Percentiles rank a stretch among this genome's conserved stretches.
These are phyloP conservation scores for Garra rufa DNA, from an alignment of 2,113 vertebrate genomes.

Conservation along the genomic window DNA sequence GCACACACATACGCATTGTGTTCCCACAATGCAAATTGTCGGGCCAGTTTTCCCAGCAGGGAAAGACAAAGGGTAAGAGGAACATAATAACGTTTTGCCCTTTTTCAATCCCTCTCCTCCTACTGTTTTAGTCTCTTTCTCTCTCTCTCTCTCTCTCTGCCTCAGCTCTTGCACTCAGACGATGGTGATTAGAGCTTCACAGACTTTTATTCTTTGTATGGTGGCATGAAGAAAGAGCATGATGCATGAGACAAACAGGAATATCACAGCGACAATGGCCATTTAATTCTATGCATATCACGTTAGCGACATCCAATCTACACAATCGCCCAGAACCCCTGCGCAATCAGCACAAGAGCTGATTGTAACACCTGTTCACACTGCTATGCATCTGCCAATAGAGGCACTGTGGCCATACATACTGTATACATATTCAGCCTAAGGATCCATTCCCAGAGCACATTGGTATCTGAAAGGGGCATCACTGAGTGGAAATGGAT, in stretches of 20 bases:
- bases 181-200: neutral
- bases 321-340: neutral
- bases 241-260: neutral
- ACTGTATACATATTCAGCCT: slow-evolving; percentile 29
- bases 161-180: slow-evolving; percentile 10
- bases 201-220: neutral
- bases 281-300: neutral
- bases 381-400: neutral
- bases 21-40: slow-evolving; percentile 36
- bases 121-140: neutral
- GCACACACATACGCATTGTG: slow-evolving; percentile 28
- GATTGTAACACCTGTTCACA: slow-evolving; percentile 8
- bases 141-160: neutral
- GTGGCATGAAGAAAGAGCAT: neutral
- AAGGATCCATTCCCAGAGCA: slow-evolving; percentile 31
- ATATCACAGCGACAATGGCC: neutral
- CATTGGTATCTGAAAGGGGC: slow-evolving; percentile 38
- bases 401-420: slow-evolving; percentile 13
- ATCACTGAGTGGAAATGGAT: slow-evolving; percentile 35
- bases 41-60: slow-evolving; percentile 15
- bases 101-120: slow-evolving; percentile 19
- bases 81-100: slow-evolving; percentile 45
- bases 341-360: slow-evolving; percentile 6
- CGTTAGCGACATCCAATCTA: slow-evolving; percentile 2
- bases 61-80: slow-evolving; percentile 42